A percentile compares a stretch with the other conserved stretches of the same genome.
phyloP scores from a whole-genome alignment of 2,888 invertebrate species.

The Rhopalosiphum nymphaeae region DNA sequence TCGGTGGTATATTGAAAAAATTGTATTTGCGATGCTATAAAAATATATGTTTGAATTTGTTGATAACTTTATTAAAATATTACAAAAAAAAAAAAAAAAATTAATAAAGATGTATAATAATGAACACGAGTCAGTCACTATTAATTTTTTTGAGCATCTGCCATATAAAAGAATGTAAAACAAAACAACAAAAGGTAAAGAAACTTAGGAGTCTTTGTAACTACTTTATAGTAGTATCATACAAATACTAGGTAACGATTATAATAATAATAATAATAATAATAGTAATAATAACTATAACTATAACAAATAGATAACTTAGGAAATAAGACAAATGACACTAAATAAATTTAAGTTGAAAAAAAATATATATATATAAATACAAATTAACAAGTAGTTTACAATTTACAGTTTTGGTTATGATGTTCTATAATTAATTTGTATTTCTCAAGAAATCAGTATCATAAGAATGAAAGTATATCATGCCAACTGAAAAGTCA shows the following conservation, averaged over 20 bases:
- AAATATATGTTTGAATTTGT: conserved; percentile 31
- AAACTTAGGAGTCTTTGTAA: conserved; percentile 29
- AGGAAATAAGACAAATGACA: conserved; percentile 26
- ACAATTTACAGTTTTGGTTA: not conserved
- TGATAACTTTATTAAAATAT: not conserved
- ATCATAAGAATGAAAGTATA: conserved; percentile 2
- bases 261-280: conserved; percentile 40
- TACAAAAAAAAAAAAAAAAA: conserved; percentile 24
- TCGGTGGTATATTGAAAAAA: not conserved
- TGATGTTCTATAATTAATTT: not conserved
- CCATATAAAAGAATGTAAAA: conserved; percentile 45
- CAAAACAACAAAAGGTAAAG: conserved; percentile 39
- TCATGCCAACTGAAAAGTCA: conserved; percentile 19
- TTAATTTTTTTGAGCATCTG: conserved; percentile 60
- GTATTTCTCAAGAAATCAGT: not conserved
- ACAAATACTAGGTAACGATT: conserved; percentile 57
- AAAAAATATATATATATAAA: conserved; percentile 16
- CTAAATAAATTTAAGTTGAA: conserved; percentile 28
- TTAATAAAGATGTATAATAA: conserved; percentile 28
- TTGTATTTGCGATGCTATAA: not conserved
- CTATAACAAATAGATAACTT: conserved; percentile 47
- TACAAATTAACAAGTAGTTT: conserved; percentile 38
- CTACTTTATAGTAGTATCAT: conserved; percentile 24
- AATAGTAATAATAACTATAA: conserved; percentile 43
- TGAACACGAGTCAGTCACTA: conserved; percentile 63